Conservation (phyloP, 2,888 invertebrate species). For the Coelinius sp. region DNA sequence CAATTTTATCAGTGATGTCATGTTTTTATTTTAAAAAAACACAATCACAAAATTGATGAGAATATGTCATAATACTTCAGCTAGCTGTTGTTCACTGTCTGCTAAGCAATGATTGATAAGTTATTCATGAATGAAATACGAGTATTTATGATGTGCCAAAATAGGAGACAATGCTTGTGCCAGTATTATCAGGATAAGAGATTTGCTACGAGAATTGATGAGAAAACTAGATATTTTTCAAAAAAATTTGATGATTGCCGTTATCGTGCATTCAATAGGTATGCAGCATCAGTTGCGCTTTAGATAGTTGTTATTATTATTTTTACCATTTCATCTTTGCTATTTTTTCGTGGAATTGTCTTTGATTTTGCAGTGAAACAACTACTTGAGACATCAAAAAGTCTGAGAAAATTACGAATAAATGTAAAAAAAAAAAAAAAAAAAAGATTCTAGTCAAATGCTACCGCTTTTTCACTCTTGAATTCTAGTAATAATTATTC, state of each 20-base stretch:
- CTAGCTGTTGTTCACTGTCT: conserved; percentile 32
- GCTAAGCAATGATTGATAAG: conserved; percentile 1
- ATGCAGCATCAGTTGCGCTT: not conserved
- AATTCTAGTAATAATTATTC: conserved; percentile 13
- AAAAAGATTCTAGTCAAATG: conserved; percentile 11
- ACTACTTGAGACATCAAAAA: not conserved
- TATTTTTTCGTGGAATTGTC: too few relatives aligned
- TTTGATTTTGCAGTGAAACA: not conserved
- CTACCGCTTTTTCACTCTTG: not conserved
- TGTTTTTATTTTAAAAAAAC: not conserved
- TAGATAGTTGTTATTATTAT: not conserved
- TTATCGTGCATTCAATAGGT: conserved; percentile 12
- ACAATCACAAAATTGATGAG: not conserved
- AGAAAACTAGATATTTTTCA: not conserved
- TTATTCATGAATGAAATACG: not conserved
- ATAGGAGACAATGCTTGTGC: not conserved
- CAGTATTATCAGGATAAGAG: conserved; percentile 36
- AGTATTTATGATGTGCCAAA: conserved; percentile 43
- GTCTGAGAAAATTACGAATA: not conserved
- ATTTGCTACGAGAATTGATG: conserved; percentile 2
- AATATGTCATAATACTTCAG: not conserved
- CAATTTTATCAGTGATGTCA: not conserved
- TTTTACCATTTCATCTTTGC: not conserved
- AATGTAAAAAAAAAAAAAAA: not conserved
- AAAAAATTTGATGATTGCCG: not conserved